These are phyloP conservation scores for Pantherophis alleghaniensis DNA, from an alignment of 2,797 vertebrate species.

Conservation along the genomic window DNA sequence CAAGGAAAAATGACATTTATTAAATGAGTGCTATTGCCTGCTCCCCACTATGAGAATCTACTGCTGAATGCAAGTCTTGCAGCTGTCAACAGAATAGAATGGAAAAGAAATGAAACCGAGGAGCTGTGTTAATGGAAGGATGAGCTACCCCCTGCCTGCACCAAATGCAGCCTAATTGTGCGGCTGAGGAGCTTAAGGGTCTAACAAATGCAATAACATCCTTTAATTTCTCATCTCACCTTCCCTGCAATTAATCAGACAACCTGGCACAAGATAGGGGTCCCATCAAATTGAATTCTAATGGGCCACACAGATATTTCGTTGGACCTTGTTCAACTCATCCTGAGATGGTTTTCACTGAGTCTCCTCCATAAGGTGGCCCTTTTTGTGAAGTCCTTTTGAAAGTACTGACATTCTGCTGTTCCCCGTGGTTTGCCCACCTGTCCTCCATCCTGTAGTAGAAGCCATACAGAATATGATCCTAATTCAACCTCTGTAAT, in stretches of 20 bases:
- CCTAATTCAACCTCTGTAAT: background rate
- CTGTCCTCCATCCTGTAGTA: background rate
- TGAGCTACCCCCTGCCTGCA: background rate
- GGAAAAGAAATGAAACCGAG: background rate
- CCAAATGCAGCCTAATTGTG: constrained; percentile 7
- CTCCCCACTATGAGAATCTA: constrained; percentile 3
- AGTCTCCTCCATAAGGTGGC: background rate
- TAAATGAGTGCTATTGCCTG: background rate
- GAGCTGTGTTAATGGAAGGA: constrained; percentile 10
- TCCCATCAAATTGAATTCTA: background rate
- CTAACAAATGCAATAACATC: background rate
- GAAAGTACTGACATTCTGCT: background rate
- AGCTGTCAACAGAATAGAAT: constrained; percentile 15
- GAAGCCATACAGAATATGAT: background rate
- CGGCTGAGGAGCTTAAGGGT: background rate
- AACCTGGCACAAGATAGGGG: background rate
- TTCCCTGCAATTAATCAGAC: background rate
- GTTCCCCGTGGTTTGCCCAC: background rate
- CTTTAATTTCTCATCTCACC: background rate
- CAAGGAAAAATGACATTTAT: constrained; percentile 3
- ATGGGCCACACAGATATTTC: no score
- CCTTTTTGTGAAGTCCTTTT: background rate
- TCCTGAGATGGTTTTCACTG: background rate
- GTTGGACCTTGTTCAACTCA: background rate
- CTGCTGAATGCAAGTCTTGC: background rate